Evolutionary conservation across 2,113 vertebrate genomes (phyloP).

Genomic region (Menura novaehollandiae): DNA sequence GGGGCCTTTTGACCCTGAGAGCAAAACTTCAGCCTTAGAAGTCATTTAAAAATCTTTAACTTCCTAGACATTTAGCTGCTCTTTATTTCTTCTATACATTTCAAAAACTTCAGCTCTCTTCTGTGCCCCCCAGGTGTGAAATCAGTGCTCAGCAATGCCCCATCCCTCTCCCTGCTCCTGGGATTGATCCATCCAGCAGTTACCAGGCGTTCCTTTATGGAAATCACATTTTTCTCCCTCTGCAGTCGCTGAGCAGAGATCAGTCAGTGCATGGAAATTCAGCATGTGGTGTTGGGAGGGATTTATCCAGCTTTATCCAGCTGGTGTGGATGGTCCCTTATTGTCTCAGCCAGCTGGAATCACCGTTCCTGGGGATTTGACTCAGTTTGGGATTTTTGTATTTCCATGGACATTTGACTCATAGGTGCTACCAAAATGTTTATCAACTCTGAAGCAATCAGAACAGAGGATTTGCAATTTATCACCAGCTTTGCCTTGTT

Average conservation of each 20-base stretch:
- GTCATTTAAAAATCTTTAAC: background rate
- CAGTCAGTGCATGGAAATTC: background rate
- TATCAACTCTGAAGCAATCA: background rate
- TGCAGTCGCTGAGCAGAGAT: background rate
- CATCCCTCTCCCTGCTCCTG: background rate
- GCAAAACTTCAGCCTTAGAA: background rate
- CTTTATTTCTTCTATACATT: background rate
- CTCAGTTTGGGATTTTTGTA: background rate
- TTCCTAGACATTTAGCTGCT: background rate
- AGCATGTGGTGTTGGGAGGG: background rate
- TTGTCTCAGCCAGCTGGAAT: background rate
- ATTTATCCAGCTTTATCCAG: background rate
- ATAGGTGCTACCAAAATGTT: background rate
- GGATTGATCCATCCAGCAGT: background rate
- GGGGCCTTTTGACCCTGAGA: background rate
- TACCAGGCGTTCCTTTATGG: fast-evolving
- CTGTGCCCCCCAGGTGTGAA: background rate
- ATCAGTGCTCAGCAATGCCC: background rate
- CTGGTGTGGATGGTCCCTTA: background rate
- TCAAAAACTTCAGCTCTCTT: background rate
- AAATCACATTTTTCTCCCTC: background rate
- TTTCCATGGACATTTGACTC: background rate
- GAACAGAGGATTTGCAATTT: background rate
- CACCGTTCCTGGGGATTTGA: background rate
- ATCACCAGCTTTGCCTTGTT: background rate